Conservation (phyloP, 2,888 invertebrate species). For the Halocaridina rubra region DNA sequence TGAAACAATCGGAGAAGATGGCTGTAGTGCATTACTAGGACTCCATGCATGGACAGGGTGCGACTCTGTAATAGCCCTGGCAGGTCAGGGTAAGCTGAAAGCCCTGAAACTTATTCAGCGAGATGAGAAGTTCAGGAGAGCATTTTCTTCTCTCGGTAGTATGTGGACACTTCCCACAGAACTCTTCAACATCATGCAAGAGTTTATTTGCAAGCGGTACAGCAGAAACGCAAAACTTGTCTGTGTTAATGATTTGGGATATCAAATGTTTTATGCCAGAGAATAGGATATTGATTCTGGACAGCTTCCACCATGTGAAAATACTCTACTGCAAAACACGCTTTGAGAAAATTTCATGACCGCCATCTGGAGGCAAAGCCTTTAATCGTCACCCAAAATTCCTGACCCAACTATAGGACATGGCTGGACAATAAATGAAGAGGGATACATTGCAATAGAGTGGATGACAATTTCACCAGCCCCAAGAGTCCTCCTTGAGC, state of each 20-base stretch:
- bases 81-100: conserved; percentile 19
- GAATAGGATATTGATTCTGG: not conserved
- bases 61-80: conserved; percentile 19
- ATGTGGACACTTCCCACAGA: not conserved
- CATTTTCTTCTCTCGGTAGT: too few relatives aligned
- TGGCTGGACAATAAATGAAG: too few relatives aligned
- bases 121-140: too few relatives aligned
- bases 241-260: not conserved
- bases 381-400: not conserved
- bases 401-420: too few relatives aligned
- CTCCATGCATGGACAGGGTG: conserved; percentile 15
- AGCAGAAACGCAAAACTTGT: not conserved
- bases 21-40: conserved; percentile 2
- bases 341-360: not conserved
- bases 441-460: not conserved
- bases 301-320: not conserved
- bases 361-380: not conserved
- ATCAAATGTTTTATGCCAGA: not conserved
- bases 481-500: not conserved
- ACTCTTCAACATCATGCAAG: not conserved
- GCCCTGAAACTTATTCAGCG: conserved; percentile 10
- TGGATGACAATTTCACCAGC: not conserved
- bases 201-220: not conserved
- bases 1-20: not conserved
- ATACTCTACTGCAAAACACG: not conserved